Evolutionary conservation across 2,888 invertebrate species (phyloP), one percentile per base, ranked within the genome.

Genomic region (Apocheima hispidaria): DNA sequence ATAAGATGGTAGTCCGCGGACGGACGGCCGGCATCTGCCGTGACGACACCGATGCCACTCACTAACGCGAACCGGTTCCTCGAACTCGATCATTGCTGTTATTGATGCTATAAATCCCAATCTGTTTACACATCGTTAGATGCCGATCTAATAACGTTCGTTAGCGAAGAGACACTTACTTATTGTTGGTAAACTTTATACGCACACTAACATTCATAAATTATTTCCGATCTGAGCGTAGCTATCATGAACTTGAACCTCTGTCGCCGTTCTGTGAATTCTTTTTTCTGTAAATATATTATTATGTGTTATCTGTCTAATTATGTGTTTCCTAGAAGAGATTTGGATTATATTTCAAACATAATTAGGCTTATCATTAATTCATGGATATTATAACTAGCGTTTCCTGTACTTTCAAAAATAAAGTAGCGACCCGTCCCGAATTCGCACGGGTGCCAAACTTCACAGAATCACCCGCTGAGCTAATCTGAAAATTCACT

Each of bases 41-140:
- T 88, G 89, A 88, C 88, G 90, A 85, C 88, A 88, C 82, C 78
- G 80, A 64, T 75, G 76, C 82, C 84, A 77, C 84, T 85, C 83
- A 83, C 86, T 78, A 79, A 77, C 81, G 70, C 70, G 72, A 85
- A 87, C 89, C 85, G 83, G 88, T 89, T 89, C 77, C 71, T 68
- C 73, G 68, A 77, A 76, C 73, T 44, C 51, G 21, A 33, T 71
- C 61, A 63, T 53, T 57, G 61, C 61, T 60, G 41, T 62, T 60
- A 62, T 59, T 57, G 66, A 64, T 54, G 63, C 56, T 62, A 67
- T 65, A 66, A 65, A 66, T 68, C 66, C n/a, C 53, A 59, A 57
- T 61, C 70, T 68, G 65, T 68, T 68, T 65, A 67, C 70, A 66
- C 64, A 65, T 65, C 60, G 65, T 65, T 69, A 63, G 55, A 60